Base-by-base conservation (phyloP, 2,888 invertebrate genomes). In the Pinctada fucata region DNA sequence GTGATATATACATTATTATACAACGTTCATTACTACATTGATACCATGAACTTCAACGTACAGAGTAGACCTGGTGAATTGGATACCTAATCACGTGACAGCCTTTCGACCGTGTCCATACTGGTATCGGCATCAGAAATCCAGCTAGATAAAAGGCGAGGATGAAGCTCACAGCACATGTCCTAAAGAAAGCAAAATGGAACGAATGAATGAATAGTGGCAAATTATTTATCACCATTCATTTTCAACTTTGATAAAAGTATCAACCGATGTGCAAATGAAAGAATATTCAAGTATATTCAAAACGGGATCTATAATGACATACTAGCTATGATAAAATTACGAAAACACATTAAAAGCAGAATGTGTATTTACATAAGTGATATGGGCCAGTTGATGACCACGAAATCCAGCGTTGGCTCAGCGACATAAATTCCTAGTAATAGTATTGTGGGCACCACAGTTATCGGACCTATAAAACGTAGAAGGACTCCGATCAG, bases 371-470 rank as follows among this genome's bases (percentile, higher is more conserved):
- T 31, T 31, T 31, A 31, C 31, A 31, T 31, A 31, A 31, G 31
- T 31, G 31, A 31, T 31, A 31, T 31, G 31, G 31, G 31, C 96
- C 97, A 97, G 87, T 96, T 96, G 87, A 95, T 95, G 0, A 96
- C 94, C 0, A 96, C 96, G 2, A 96, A 95, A 0, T 94, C 94
- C 0, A 96, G 95, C 0, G 96, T 96, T 91, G 96, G 95, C 89
- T 95, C 95, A 89, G 96, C 96, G 58, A 97, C 93, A 0, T 96
- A 96, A 13, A 97, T 92, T 0, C 97, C 97, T 78, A 97, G 96
- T 74, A 97, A 92, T 0, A 96, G 94, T 3, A 97, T 96, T 0
- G 96, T 96, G 0, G 97, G 96, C 0, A 95, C 96, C 76, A 97
- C 96, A 0, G 96, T 96, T 79, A 97, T 92, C 0, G 97, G 97